Conservation (phyloP, 2,113 vertebrate species). For the Maccullochella peelii region DNA sequence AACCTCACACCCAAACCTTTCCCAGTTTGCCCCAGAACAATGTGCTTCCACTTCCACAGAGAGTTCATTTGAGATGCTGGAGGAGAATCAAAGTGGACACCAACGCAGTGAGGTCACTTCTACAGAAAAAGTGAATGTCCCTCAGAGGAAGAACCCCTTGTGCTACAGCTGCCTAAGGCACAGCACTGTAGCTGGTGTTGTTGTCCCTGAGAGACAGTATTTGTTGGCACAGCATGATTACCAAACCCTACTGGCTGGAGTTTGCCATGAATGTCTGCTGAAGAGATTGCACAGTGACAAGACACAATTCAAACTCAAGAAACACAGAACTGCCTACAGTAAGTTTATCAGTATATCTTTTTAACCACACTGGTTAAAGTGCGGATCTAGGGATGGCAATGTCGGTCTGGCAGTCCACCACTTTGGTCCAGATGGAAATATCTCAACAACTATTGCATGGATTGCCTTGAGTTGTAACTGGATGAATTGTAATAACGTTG, state of each 20-base stretch:
- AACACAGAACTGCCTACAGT: constrained; percentile 83
- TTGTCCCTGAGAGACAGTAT: constrained; percentile 61
- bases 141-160: constrained; percentile 50
- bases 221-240: constrained; percentile 86
- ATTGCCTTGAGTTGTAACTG: background rate
- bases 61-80: constrained; percentile 70
- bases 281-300: constrained; percentile 82
- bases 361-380: background rate
- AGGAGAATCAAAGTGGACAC: constrained; percentile 4
- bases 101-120: background rate
- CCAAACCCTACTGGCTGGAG: constrained; percentile 87
- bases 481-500: too few relatives aligned
- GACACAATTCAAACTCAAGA: constrained; percentile 82
- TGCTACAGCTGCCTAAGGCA: constrained; percentile 68
- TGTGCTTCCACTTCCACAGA: constrained; percentile 52
- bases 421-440: background rate
- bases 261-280: constrained; percentile 88
- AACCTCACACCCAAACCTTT: background rate
- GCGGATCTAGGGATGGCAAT: background rate
- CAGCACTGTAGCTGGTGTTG: constrained; percentile 3
- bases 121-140: background rate
- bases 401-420: background rate
- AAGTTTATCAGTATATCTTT: constrained; percentile 68
- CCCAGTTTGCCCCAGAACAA: constrained; percentile 10
- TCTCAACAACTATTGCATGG: background rate